Evolutionary conservation across 1,140 invertebrate genomes (phyloP).

Genomic region (Drosophila melanica): DNA sequence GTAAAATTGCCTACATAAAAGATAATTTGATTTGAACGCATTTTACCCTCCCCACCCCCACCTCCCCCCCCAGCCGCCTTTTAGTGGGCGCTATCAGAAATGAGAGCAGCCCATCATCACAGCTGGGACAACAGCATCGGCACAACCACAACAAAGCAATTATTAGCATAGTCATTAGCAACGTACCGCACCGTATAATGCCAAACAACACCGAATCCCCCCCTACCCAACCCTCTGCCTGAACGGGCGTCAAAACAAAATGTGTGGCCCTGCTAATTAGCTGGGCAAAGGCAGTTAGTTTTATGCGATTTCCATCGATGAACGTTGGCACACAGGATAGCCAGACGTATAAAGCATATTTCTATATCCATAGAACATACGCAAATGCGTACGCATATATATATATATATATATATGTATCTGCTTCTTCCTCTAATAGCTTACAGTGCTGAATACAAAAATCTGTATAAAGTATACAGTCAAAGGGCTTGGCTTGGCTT

Average conservation of each 20-base stretch:
- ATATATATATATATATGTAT: neutral
- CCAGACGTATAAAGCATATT: neutral
- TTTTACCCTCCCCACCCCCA: too few species aligned
- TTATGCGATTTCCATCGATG: constrained; percentile 44
- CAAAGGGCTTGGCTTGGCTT: neutral
- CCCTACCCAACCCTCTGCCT: constrained; percentile 7
- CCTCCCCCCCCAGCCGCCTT: too few species aligned
- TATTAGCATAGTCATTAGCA: constrained; percentile 70
- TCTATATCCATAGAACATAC: neutral
- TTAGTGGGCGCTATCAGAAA: constrained; percentile 10
- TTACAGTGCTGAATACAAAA: constrained; percentile 3
- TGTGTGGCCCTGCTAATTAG: constrained; percentile 61
- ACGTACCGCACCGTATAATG: neutral
- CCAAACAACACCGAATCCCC: constrained; percentile 20
- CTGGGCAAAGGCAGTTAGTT: constrained; percentile 21
- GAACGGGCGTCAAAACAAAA: neutral
- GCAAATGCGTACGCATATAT: neutral
- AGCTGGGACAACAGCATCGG: constrained; percentile 15
- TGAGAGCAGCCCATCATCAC: constrained; percentile 10
- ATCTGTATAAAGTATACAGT: constrained; percentile 18
- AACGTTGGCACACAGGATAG: neutral
- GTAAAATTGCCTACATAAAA: neutral
- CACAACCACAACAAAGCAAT: constrained; percentile 58
- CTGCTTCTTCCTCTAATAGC: neutral
- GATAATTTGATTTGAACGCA: neutral